Evolutionary conservation across 2,797 vertebrate species (phyloP), one percentile per base, ranked within the genome.

Genomic region (Protosalanx chinensis): DNA sequence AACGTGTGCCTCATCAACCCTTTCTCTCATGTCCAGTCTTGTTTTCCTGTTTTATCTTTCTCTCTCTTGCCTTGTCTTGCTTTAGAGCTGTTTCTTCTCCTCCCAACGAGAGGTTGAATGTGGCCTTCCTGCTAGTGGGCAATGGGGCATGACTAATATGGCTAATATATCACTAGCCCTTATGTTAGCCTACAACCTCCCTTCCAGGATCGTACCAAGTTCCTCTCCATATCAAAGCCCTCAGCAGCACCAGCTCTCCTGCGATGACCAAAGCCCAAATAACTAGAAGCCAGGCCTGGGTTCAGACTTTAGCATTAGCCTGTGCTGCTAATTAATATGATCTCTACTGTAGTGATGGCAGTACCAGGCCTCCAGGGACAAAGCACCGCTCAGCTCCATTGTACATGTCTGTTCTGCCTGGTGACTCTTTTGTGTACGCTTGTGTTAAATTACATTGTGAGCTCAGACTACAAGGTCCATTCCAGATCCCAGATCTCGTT

Each of bases 181-280:
- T 65, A 71, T 49, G 62, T 46, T 33, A 29, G 13, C 63, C 13
- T 37, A n/a, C 49, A 58, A 23, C 51, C 13, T 57, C 62, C 51
- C 51, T 77, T 72, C 41, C 49, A 1, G 35, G 64, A 74, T 32
- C 71, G 27, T 33, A 32, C 27, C 18, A 49, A 41, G 64, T 10
- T n/a, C 35, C 13, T 13, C 64, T 65, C 12, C 23, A 46, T 65
- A 0, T 41, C 63, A 49, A 37, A 41, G 20, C 64, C 13, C 12
- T 65, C 58, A 57, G 62, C 29, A 18, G 51, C 29, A 5, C 33
- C 33, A 20, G 2, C 77, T 72, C 67, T 69, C 46, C 2, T 72
- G 78, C 1, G 41, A 71, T 82, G 72, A 79, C 86, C 83, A 76
- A 79, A 85, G 80, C 79, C 76, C 84, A 84, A 70, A 77, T 85